Evolutionary conservation across 1,140 invertebrate species (phyloP), one percentile per base, ranked within the genome.

Genomic region (Parapsyche elsis): DNA sequence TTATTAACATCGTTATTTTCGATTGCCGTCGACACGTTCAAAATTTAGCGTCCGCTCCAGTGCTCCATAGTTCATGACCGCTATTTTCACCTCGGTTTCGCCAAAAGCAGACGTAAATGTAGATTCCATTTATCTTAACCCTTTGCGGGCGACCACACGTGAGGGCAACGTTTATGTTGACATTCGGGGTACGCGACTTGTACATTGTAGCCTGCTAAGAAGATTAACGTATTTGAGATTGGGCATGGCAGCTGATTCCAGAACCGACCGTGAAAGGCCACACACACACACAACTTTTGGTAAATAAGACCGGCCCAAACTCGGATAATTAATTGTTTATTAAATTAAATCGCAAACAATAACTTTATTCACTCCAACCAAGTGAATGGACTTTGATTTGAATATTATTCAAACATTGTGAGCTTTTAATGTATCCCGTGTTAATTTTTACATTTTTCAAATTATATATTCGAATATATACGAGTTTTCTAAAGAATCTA

Each of bases 111-210:
- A 45, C 26, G 19, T 30, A 78, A 75, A 78, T 46, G 76, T 49
- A 30, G 76, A 38, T 76, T 81, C 76, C 80, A 81, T 81, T 79
- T 81, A 78, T 76, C 76, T 75, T 79, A 78, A 78, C 79, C 81
- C 81, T 46, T 76, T 79, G 81, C 64, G 78, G 81, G 21, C 46
- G 14, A 45, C 77, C 80, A 79, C 80, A 76, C 80, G 80, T 81
- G 80, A 71, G 53, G 23, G 38, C 45, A 78, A 67, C 81, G 81
- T 81, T 81, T 76, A 81, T 79, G 81, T 81, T 81, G 81, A 81
- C 81, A 71, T 81, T 81, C 75, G 19, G 77, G 77, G 76, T 61
- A 71, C 61, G 75, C 30, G 79, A 71, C 57, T 57, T 71, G 19
- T 71, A 77, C 53, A 70, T 38, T 57, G 30, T 79, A 75, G 71